Conservation (phyloP, 2,113 vertebrate genomes). For the Paradoxurus hermaphroditus region DNA sequence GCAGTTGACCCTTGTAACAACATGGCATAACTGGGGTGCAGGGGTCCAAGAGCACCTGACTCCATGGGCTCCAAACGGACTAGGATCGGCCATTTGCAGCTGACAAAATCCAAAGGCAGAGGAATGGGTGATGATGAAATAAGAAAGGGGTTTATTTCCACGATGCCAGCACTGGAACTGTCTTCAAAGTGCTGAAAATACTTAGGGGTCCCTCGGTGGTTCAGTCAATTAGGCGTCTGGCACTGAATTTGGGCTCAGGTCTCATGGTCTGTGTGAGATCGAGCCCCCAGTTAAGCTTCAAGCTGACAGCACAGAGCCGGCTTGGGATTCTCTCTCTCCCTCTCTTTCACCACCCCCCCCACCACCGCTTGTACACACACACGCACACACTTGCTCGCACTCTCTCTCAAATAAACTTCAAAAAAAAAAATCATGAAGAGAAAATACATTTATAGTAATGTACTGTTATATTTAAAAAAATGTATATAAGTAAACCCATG, state of each 20-base stretch:
- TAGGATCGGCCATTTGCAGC: not conserved
- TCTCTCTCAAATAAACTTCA: too few relatives aligned
- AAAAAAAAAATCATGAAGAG: not conserved
- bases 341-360: too few relatives aligned
- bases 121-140: not conserved
- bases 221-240: too few relatives aligned
- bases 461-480: not conserved
- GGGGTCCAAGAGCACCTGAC: not conserved
- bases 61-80: not conserved
- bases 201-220: not conserved
- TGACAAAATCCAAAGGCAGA: not conserved
- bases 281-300: too few relatives aligned
- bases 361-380: too few relatives aligned
- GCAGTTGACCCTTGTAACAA: not conserved
- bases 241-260: too few relatives aligned
- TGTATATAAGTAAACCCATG: not conserved
- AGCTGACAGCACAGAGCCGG: too few relatives aligned
- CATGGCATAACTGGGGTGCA: not conserved
- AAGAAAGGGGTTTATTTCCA: not conserved
- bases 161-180: not conserved
- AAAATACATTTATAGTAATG: not conserved
- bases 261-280: too few relatives aligned
- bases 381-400: rapidly evolving
- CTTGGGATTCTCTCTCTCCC: too few relatives aligned
- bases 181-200: not conserved